Evolutionary conservation across 2,888 invertebrate genomes (phyloP), one percentile per base, ranked within the genome.

Genomic region (Chrysolina americana): DNA sequence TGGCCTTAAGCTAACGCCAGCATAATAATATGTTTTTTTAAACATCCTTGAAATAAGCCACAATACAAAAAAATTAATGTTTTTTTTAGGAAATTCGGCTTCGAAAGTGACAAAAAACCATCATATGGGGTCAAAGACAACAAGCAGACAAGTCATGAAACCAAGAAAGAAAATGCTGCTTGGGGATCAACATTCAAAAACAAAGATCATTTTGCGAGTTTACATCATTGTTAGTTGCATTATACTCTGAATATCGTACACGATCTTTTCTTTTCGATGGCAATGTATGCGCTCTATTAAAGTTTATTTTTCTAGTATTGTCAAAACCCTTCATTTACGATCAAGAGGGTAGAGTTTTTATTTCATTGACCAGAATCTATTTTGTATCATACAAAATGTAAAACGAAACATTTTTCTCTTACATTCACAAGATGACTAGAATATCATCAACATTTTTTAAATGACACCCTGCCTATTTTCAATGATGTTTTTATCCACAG

Each of bases 131-230:
- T 85, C 85, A 86, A 76, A 71, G 63, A 68, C 79, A 83, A 82
- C 10, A 59, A 80, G 77, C 83, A 77, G 70, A 11, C 48, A 41
- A 21, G 50, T n/a, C 13, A 28, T 21, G 53, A 47, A 15, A 11
- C 44, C 28, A 73, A 69, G 44, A 66, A 56, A 71, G 65, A 72
- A 68, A 59, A 83, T 85, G 93, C 93, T 72, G 89, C 92, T 69
- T 95, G 94, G 94, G 94, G 94, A 75, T 89, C 94, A 47, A 88
- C 92, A 75, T 94, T 91, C 89, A 94, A 94, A 89, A 93, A 93
- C 89, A 93, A 92, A 87, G 90, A 93, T 81, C 90, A 92, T 85
- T 95, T 95, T 87, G 89, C 91, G 76, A 91, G 92, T 82, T 92
- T 94, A 92, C 95, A 95, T 87, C 88, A 90, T 85, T 93, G 87